Evolutionary conservation across 2,797 vertebrate genomes (phyloP).

Genomic region (Fistularia commersonii): DNA sequence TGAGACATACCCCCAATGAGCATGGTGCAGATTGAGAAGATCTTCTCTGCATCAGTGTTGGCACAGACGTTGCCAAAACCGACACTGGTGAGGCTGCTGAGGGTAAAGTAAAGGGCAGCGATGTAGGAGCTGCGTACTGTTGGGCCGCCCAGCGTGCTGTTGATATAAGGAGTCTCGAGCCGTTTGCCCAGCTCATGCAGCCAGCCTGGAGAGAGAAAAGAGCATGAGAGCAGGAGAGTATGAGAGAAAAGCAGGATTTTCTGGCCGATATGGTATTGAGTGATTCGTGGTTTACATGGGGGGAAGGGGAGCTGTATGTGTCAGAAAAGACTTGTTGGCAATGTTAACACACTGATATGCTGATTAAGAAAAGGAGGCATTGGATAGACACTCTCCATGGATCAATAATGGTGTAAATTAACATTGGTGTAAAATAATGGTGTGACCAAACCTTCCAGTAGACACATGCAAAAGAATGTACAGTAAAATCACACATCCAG

Average conservation of each 20-base stretch:
- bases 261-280: not conserved
- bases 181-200: conserved; percentile 93
- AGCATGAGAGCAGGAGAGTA: not conserved
- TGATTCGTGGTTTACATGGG: conserved; percentile 2
- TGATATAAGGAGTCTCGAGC: conserved; percentile 89
- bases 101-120: conserved; percentile 95
- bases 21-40: conserved; percentile 98
- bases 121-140: conserved; percentile 91
- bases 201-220: conserved; percentile 79
- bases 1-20: conserved; percentile 85
- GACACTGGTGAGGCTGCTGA: conserved; percentile 96
- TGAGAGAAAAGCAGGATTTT: not conserved
- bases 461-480: conserved; percentile 10
- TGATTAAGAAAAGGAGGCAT: conserved; percentile 29
- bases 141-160: conserved; percentile 88
- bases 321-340: conserved; percentile 14
- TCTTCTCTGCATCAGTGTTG: conserved; percentile 95
- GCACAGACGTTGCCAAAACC: conserved; percentile 95
- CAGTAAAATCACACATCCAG: conserved; percentile 7
- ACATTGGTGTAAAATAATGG: not conserved
- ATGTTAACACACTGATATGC: conserved; percentile 23
- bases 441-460: conserved; percentile 26
- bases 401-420: conserved; percentile 51
- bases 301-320: conserved; percentile 13
- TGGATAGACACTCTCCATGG: conserved; percentile 27